Conservation (phyloP, 2,888 invertebrate genomes). For the Nudaria mundana region DNA sequence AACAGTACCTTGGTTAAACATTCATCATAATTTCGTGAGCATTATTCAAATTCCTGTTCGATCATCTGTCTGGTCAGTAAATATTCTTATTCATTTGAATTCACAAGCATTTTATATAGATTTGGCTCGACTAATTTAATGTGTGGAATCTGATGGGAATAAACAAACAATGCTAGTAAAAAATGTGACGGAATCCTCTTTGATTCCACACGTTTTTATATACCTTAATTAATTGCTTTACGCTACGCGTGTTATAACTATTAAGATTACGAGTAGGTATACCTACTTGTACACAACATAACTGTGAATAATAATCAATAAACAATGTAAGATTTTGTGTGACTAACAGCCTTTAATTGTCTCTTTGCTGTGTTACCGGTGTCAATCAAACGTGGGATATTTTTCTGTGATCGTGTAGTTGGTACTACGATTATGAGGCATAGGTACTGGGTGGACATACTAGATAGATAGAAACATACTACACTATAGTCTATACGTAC, state of each 20-base stretch:
- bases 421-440: too few relatives aligned
- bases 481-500: too few relatives aligned
- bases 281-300: background rate
- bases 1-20: conserved; percentile 16
- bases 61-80: too few relatives aligned
- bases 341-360: background rate
- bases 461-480: too few relatives aligned
- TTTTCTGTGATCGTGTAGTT: background rate
- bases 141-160: conserved; percentile 27
- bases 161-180: conserved; percentile 23
- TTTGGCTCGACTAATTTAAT: conserved; percentile 24
- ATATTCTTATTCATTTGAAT: conserved; percentile 6
- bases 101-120: conserved; percentile 18
- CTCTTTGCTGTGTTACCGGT: background rate
- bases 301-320: background rate
- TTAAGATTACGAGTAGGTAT: background rate
- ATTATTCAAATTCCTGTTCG: conserved; percentile 13
- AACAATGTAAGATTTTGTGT: background rate
- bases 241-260: conserved; percentile 17
- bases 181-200: conserved; percentile 22
- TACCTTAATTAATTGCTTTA: conserved; percentile 22
- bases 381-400: background rate
- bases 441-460: too few relatives aligned
- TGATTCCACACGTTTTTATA: conserved; percentile 32
- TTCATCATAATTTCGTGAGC: conserved; percentile 13